Evolutionary conservation across 2,797 vertebrate genomes (phyloP), one percentile per base, ranked within the genome.

Genomic region (Lagodon rhomboides): DNA sequence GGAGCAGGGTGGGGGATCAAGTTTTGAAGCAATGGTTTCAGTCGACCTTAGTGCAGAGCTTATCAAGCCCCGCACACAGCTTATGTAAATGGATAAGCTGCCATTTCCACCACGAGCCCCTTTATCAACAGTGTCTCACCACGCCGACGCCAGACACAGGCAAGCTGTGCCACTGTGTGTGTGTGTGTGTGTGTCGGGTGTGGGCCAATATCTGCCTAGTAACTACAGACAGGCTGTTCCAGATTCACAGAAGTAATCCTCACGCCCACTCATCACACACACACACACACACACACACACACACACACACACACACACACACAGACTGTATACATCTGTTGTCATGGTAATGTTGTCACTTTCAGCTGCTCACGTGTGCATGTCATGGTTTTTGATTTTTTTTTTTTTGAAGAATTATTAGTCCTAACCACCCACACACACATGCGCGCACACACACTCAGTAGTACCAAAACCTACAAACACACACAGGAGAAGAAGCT

Each of bases 61-160:
- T 93, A 94, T 91, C 91, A 56, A 91, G 84, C 79, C 78, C 84
- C 64, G 53, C 84, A 87, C 88, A 87, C 85, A 81, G 89, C 87
- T 92, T 92, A 91, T 93, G 91, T 92, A 90, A 93, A 92, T 88
- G 85, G 85, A 56, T 93, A 93, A 94, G 91, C 92, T 89, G 81
- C 89, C 78, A 87, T 89, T 88, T 91, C 82, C 88, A 91, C 79
- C 67, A 87, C 77, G 54, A 83, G 79, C 74, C 83, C 76, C 76
- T 92, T 94, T 91, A 93, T 93, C 88, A 90, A 88, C 89, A 88
- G 73, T 77, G 86, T 85, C 80, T 89, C 86, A 89, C 80, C 76
- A 89, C 71, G 67, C 64, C 50, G 70, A 91, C 73, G 64, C 90
- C 81, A 91, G 82, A 91, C 86, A 86, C 85, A 86, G 71, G 82